phyloP scores from a whole-genome alignment of 2,888 invertebrate species.

The Sialis fuliginosa region DNA sequence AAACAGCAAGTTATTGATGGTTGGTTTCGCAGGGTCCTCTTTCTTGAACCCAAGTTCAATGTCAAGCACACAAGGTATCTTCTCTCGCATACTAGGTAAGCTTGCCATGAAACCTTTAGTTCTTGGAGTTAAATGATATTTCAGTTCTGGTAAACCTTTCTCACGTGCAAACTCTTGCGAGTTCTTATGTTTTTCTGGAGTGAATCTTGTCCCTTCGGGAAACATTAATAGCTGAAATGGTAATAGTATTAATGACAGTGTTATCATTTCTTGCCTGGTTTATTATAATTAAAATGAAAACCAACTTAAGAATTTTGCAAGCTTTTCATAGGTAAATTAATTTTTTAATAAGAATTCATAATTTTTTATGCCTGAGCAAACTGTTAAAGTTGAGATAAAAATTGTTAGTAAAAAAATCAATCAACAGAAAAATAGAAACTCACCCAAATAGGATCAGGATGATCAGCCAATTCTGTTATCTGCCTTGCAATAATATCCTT shows the following conservation, averaged over 20 bases:
- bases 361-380: no score
- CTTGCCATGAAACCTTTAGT: slow-evolving; percentile 88
- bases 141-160: slow-evolving; percentile 66
- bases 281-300: no score
- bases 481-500: slow-evolving; percentile 63
- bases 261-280: no score
- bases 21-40: slow-evolving; percentile 47
- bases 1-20: slow-evolving; percentile 55
- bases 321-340: no score
- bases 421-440: slow-evolving; percentile 23
- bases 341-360: no score
- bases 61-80: slow-evolving; percentile 70
- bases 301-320: no score
- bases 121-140: slow-evolving; percentile 83
- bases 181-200: slow-evolving; percentile 67
- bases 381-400: no score
- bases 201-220: slow-evolving; percentile 88
- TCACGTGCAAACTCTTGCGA: slow-evolving; percentile 75
- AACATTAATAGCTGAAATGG: slow-evolving; percentile 59
- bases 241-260: no score
- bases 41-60: slow-evolving; percentile 56
- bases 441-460: slow-evolving; percentile 84
- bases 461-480: slow-evolving; percentile 64
- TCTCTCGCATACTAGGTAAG: slow-evolving; percentile 60
- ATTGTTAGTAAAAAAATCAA: no score